A percentile compares a stretch with the other conserved stretches of the same genome.
phyloP scores from a whole-genome alignment of 1,140 invertebrate species.

The Habropoda laboriosa region DNA sequence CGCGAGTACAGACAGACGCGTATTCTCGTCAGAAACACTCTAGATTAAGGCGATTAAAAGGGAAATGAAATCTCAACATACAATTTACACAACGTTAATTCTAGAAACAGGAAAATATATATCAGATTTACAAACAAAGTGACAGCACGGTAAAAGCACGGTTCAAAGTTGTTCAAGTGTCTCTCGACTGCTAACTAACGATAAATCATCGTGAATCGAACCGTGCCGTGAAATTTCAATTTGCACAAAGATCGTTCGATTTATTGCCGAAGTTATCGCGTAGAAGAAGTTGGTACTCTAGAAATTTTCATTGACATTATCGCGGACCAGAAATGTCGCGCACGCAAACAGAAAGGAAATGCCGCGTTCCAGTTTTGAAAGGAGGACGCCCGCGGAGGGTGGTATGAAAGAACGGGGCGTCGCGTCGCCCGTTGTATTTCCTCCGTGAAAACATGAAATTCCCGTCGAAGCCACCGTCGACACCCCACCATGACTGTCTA shows the following conservation, averaged over 20 bases:
- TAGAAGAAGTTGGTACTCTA: not conserved
- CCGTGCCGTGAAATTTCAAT: not conserved
- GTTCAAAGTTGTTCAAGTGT: too few relatives aligned
- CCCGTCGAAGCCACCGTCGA: not conserved
- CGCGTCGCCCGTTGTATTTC: not conserved
- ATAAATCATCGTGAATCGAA: not conserved
- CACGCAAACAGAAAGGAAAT: not conserved
- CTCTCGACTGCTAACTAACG: too few relatives aligned
- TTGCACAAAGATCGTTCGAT: not conserved
- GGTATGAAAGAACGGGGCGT: not conserved
- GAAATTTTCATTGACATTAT: not conserved
- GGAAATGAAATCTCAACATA: too few relatives aligned
- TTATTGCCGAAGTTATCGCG: not conserved
- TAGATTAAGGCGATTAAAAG: too few relatives aligned
- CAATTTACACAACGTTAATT: too few relatives aligned
- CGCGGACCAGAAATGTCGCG: not conserved
- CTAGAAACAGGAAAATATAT: too few relatives aligned
- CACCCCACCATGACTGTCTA: not conserved
- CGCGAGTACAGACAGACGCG: too few relatives aligned
- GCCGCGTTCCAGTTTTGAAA: not conserved
- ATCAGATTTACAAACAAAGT: too few relatives aligned
- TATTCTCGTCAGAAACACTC: too few relatives aligned
- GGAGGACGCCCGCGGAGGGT: too few relatives aligned
- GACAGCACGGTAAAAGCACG: too few relatives aligned
- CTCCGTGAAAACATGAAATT: conserved; percentile 15